Evolutionary conservation across 2,888 invertebrate species (phyloP).

Genomic region (Crepidodera aurea): DNA sequence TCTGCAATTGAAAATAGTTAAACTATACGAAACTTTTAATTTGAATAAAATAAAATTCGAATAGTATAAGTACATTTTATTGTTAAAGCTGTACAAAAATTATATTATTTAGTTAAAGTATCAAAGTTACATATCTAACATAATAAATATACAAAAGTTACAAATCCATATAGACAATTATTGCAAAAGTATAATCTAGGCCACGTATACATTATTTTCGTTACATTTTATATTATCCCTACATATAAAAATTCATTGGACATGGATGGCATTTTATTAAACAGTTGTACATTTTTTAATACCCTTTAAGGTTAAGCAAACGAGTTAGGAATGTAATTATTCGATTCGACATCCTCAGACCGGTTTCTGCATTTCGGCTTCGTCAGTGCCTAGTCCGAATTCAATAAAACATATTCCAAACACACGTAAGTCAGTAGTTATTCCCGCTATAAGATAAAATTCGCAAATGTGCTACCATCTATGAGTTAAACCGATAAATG

Average conservation of each 20-base stretch:
- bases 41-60: neutral
- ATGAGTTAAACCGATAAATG: no score
- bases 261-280: constrained; percentile 12
- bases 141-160: constrained; percentile 25
- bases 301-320: no score
- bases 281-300: neutral
- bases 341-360: no score
- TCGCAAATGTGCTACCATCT: no score
- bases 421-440: no score
- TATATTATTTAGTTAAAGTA: constrained; percentile 13
- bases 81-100: constrained; percentile 28
- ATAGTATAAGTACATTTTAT: constrained; percentile 23
- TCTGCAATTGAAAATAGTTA: no score
- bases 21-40: no score
- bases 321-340: no score
- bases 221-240: neutral
- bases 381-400: no score
- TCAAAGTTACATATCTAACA: constrained; percentile 5
- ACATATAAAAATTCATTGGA: constrained; percentile 8
- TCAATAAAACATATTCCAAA: no score
- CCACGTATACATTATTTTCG: constrained; percentile 16
- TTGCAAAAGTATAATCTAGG: constrained; percentile 7
- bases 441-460: no score
- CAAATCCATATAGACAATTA: constrained; percentile 15
- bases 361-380: no score